These are phyloP conservation scores for Bagarius yarrelli DNA, from an alignment of 2,113 vertebrate species.

Conservation along the genomic window DNA sequence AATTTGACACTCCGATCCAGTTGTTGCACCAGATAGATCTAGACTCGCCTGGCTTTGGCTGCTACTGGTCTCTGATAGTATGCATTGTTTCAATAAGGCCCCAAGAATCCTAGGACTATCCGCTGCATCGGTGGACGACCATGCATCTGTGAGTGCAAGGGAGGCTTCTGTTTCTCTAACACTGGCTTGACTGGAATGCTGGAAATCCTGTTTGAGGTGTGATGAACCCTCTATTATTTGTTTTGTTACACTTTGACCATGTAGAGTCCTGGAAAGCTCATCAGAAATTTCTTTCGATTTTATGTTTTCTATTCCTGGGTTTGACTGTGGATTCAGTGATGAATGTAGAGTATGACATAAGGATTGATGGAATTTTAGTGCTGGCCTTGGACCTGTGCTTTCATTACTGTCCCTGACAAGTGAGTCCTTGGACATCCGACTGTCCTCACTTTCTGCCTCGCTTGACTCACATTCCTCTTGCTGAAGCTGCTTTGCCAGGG, in stretches of 20 bases:
- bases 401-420: constrained; percentile 63
- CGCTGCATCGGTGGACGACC: constrained; percentile 74
- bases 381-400: constrained; percentile 8
- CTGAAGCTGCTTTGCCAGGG: constrained; percentile 67
- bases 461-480: constrained; percentile 69
- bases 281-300: constrained; percentile 74
- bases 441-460: constrained; percentile 82
- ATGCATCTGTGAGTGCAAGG: constrained; percentile 67
- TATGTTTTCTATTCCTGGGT: constrained; percentile 54
- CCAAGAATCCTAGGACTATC: constrained; percentile 63
- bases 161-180: constrained; percentile 63
- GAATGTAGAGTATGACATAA: constrained; percentile 34
- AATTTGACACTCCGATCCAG: constrained; percentile 43
- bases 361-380: constrained; percentile 42
- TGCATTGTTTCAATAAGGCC: constrained; percentile 59
- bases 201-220: neutral
- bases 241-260: constrained; percentile 48
- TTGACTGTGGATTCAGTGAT: constrained; percentile 56
- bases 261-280: constrained; percentile 76
- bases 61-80: constrained; percentile 45
- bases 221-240: neutral
- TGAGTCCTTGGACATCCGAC: constrained; percentile 89
- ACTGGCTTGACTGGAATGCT: constrained; percentile 48
- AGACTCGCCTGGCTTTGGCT: constrained; percentile 52
- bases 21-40: constrained; percentile 51